A percentile compares a stretch with the other conserved stretches of the same genome.
phyloP scores from a whole-genome alignment of 2,113 vertebrate species.

The Acinonyx jubatus region DNA sequence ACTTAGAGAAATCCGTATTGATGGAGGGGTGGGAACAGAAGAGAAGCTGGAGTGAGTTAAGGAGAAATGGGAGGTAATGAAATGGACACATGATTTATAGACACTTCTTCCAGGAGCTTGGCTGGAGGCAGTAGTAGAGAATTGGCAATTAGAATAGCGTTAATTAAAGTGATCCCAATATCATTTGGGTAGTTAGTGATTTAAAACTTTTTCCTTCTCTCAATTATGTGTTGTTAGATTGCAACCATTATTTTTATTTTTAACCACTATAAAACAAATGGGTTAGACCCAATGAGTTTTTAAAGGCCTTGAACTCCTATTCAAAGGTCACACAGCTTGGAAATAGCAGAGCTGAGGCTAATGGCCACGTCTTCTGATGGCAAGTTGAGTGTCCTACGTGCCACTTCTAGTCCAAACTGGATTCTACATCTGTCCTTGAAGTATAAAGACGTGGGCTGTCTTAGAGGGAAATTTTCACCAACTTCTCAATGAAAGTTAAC shows the following conservation, averaged over 20 bases:
- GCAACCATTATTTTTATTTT: slow-evolving; percentile 49
- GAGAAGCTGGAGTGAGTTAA: neutral
- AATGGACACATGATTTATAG: slow-evolving; percentile 47
- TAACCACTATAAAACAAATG: slow-evolving; percentile 19
- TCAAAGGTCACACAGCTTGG: neutral
- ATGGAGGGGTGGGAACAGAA: neutral
- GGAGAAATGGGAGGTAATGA: neutral
- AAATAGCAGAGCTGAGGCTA: neutral
- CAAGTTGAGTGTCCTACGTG: neutral
- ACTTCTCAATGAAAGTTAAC: neutral
- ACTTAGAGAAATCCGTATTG: neutral
- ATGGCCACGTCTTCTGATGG: neutral
- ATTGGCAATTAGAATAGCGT: slow-evolving; percentile 36
- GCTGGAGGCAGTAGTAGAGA: neutral
- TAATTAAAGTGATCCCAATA: slow-evolving; percentile 54
- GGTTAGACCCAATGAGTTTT: slow-evolving; percentile 7
- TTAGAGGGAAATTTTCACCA: neutral
- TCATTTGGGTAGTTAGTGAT: slow-evolving; percentile 49
- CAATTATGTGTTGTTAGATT: slow-evolving; percentile 39
- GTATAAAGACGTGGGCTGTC: neutral
- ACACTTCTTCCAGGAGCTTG: neutral
- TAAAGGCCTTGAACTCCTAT: neutral
- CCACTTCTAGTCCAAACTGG: neutral
- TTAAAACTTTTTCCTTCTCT: slow-evolving; percentile 32
- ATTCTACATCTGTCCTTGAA: neutral